Base-by-base conservation (phyloP, 2,888 invertebrate genomes). In the Agrochola lota region DNA sequence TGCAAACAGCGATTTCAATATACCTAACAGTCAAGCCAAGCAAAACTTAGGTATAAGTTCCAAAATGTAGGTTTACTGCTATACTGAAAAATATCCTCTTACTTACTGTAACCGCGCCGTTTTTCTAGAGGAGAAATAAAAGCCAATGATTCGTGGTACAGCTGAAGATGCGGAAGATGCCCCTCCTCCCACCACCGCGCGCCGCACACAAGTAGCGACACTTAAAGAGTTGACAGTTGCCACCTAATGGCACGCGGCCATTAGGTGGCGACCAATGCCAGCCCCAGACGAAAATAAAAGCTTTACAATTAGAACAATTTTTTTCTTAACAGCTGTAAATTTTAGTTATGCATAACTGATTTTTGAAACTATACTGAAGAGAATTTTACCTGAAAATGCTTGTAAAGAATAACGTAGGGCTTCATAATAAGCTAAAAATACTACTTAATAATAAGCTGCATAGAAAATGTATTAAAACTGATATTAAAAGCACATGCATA, bases 221-320 rank as follows among this genome's bases (percentile, higher is more conserved):
- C 78, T 78, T 77, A 83, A 80, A 89, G 85, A 88, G 90, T 86
- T 85, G 88, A 76, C 88, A 85, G 85, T 84, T 82, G 85, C 74
- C 76, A 83, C 89, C 85, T 90, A 91, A 92, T 90, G 92, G 81
- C 87, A 35, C 77, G 87, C 77, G 82, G 73, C 83, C 35, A 35
- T 1, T 35, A 5, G 35, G 35, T 35, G 35, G 35, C 35, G 35
- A 35, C 82, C 67, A 77, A 35, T 55, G 68, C 40, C 77, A 43
- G 40, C 30, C 62, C 20, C 68, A 46, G 78, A 86, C 79, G 85
- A 89, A 83, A 72, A 63, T 55, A 52, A 74, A 60, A 30, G 64
- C 35, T n/a, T 69, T 40, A 30, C 60, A n/a, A 60, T 70, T 66
- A 57, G 40, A 69, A 35, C 43, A 57, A 12, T 62, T 80, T 66